Percentiles rank a stretch among this genome's conserved stretches.
Conservation (phyloP, 2,113 vertebrate genomes). For the Plotosus lineatus region DNA sequence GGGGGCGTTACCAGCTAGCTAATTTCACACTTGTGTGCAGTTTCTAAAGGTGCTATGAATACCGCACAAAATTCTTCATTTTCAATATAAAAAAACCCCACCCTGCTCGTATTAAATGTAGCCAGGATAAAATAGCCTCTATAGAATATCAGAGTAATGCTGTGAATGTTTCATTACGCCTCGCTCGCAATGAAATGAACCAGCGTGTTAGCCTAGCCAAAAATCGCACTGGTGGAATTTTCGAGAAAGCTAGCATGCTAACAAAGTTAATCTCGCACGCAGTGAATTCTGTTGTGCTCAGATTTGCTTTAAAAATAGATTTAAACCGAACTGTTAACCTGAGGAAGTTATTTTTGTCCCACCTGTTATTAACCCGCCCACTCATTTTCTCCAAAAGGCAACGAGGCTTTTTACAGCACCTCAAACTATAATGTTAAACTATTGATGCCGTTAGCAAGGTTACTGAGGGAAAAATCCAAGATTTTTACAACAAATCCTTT, state of each 20-base stretch:
- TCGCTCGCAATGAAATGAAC: neutral
- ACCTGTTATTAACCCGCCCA: slow-evolving; percentile 23
- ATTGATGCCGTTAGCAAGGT: neutral
- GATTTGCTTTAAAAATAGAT: too few species aligned
- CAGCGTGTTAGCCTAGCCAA: neutral
- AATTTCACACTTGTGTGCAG: neutral
- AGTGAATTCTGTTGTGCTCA: neutral
- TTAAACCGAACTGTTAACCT: neutral
- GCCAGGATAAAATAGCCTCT: neutral
- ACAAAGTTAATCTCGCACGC: neutral
- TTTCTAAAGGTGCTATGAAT: neutral
- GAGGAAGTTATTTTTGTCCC: slow-evolving; percentile 24
- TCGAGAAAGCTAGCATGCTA: slow-evolving; percentile 14
- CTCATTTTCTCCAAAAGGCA: slow-evolving; percentile 8
- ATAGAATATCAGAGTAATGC: neutral
- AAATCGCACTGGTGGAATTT: neutral
- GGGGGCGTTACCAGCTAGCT: slow-evolving; percentile 47
- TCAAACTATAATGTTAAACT: neutral
- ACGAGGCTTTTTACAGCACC: neutral
- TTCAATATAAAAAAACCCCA: too few species aligned
- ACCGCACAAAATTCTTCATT: neutral
- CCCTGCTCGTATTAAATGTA: neutral
- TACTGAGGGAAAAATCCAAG: too few species aligned
- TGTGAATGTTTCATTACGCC: neutral
- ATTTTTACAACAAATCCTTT: too few species aligned